phyloP scores from a whole-genome alignment of 2,797 vertebrate species.

The Sardinella longiceps region DNA sequence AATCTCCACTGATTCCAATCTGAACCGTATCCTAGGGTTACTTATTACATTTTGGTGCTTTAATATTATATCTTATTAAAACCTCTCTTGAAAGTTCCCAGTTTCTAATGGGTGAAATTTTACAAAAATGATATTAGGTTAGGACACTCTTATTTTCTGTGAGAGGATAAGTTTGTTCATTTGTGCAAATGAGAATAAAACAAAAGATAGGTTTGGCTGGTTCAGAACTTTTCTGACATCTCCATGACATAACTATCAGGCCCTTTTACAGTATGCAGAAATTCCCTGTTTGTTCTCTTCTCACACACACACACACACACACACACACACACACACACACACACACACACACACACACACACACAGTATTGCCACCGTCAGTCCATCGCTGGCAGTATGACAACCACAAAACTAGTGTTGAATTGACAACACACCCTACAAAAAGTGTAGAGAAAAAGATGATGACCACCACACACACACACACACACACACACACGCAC shows the following conservation, averaged over 20 bases:
- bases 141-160: background rate
- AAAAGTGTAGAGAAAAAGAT: too few species aligned
- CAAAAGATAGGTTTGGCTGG: background rate
- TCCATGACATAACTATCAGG: background rate
- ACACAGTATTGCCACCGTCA: too few species aligned
- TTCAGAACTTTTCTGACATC: background rate
- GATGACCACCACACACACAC: background rate
- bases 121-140: background rate
- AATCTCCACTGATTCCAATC: conserved; percentile 31
- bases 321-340: too few species aligned
- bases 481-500: background rate
- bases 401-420: background rate
- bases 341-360: too few species aligned
- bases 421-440: background rate
- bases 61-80: conserved; percentile 41
- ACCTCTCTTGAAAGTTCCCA: conserved; percentile 44
- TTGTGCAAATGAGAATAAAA: conserved; percentile 9
- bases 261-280: background rate
- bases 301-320: background rate
- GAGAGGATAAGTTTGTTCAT: background rate
- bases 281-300: background rate
- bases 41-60: conserved; percentile 38
- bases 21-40: conserved; percentile 28
- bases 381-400: too few species aligned
- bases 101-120: conserved; percentile 50